Percentiles rank a stretch among this genome's conserved stretches.
Evolutionary conservation across 2,113 vertebrate species (phyloP).

Genomic region (Syngnathus floridae): DNA sequence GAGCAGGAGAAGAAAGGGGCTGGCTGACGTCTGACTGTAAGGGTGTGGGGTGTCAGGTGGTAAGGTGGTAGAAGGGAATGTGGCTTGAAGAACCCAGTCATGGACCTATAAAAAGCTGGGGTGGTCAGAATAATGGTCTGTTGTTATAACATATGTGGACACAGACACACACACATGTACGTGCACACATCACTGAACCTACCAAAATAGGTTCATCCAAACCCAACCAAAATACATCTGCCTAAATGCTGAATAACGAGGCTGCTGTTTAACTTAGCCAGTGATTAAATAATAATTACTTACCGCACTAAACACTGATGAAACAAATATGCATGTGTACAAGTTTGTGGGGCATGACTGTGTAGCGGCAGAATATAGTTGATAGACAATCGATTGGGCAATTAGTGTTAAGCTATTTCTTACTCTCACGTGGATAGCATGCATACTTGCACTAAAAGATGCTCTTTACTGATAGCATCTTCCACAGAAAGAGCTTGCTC

Average conservation of each 20-base stretch:
- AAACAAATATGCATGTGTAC: conserved; percentile 9
- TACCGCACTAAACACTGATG: neutral
- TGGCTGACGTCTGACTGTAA: conserved; percentile 12
- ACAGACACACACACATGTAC: conserved; percentile 3
- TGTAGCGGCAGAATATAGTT: neutral
- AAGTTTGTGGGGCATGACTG: conserved; percentile 4
- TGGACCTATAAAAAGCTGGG: conserved; percentile 52
- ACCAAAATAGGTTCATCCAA: conserved; percentile 40
- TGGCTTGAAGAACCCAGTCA: conserved; percentile 32
- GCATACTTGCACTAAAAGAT: conserved; percentile 1
- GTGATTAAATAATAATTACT: conserved; percentile 20
- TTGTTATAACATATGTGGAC: conserved; percentile 49
- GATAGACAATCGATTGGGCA: neutral
- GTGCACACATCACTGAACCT: conserved; percentile 30
- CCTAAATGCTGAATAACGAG: conserved; percentile 39
- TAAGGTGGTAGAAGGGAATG: conserved; percentile 50
- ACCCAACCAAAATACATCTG: conserved; percentile 49
- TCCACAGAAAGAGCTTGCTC: conserved; percentile 8
- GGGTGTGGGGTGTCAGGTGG: conserved; percentile 60
- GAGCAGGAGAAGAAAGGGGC: conserved; percentile 6
- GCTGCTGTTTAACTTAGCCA: conserved; percentile 37
- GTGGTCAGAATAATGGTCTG: conserved; percentile 62
- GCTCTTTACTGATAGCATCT: conserved; percentile 9
- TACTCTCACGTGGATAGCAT: neutral
- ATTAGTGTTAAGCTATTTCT: neutral